These are phyloP conservation scores for Otolemur crassicaudatus DNA, from an alignment of 2,797 vertebrate genomes.

Conservation along the genomic window DNA sequence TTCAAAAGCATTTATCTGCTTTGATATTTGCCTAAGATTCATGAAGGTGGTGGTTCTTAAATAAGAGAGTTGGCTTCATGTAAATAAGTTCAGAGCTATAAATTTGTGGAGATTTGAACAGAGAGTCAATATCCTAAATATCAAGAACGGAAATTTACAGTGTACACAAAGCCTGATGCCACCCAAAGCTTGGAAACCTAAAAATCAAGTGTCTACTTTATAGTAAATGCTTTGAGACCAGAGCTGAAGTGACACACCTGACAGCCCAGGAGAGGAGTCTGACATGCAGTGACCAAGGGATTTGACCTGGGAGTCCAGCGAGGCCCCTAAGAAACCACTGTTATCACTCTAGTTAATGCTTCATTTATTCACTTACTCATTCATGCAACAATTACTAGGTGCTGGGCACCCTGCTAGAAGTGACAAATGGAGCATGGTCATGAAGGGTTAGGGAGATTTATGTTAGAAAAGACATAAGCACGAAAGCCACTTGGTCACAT, in stretches of 20 bases:
- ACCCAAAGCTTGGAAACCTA: not conserved
- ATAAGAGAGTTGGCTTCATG: conserved; percentile 10
- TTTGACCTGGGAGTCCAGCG: not conserved
- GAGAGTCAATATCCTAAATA: conserved; percentile 23
- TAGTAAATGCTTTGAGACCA: not conserved
- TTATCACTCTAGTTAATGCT: not conserved
- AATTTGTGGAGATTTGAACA: conserved; percentile 36
- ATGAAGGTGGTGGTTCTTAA: conserved; percentile 42
- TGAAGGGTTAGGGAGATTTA: not conserved
- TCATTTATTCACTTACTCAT: not conserved
- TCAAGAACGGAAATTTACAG: not conserved
- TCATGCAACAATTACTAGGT: not conserved
- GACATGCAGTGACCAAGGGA: not conserved
- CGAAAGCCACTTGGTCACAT: not conserved
- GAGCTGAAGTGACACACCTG: not conserved
- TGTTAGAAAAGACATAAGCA: not conserved
- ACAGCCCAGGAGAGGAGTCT: not conserved
- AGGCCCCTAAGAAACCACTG: not conserved
- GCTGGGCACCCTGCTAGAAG: not conserved
- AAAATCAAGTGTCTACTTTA: not conserved
- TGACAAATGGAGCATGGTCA: not conserved
- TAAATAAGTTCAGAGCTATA: not conserved
- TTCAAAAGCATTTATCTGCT: conserved; percentile 5
- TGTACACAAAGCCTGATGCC: not conserved
- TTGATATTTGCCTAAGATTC: conserved; percentile 65